These are phyloP conservation scores for Poeciliopsis turneri DNA, from an alignment of 2,797 vertebrate species.

Conservation along the genomic window DNA sequence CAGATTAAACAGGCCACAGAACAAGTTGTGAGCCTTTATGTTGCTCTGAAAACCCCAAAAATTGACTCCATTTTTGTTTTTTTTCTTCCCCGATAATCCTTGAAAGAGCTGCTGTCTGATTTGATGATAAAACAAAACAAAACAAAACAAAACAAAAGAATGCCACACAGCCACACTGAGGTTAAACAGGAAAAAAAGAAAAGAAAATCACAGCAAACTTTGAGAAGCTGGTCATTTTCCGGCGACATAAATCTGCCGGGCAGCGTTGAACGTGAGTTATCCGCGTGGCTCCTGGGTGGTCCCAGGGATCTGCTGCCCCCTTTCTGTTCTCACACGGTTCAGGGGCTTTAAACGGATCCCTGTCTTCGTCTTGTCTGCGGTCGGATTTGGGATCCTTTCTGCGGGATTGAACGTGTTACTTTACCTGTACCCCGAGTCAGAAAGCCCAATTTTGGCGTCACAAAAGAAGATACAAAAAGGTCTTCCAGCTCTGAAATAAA, in stretches of 20 bases:
- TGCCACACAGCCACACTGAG: neutral
- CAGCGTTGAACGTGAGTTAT: constrained; percentile 2
- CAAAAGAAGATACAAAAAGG: neutral
- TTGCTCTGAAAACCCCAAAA: neutral
- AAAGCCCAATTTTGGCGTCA: neutral
- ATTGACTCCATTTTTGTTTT: too few relatives aligned
- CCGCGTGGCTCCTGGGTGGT: constrained; percentile 34
- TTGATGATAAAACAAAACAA: neutral
- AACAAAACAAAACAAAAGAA: neutral
- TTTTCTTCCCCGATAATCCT: too few relatives aligned
- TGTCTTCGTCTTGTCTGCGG: constrained; percentile 5
- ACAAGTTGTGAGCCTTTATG: neutral
- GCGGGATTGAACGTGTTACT: constrained; percentile 37
- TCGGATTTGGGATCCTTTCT: constrained; percentile 22
- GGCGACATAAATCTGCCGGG: neutral
- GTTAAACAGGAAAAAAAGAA: neutral
- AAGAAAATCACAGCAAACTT: neutral
- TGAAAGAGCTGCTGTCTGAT: neutral
- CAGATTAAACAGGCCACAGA: neutral
- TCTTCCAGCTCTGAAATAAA: constrained; percentile 2
- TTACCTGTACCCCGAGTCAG: constrained; percentile 7
- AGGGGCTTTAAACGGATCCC: constrained; percentile 32
- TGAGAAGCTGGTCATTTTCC: too few relatives aligned
- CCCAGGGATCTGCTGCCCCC: constrained; percentile 7
- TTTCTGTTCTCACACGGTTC: constrained; percentile 27